Conservation (phyloP, 2,797 vertebrate species). For the Arctocebus calabarensis region DNA sequence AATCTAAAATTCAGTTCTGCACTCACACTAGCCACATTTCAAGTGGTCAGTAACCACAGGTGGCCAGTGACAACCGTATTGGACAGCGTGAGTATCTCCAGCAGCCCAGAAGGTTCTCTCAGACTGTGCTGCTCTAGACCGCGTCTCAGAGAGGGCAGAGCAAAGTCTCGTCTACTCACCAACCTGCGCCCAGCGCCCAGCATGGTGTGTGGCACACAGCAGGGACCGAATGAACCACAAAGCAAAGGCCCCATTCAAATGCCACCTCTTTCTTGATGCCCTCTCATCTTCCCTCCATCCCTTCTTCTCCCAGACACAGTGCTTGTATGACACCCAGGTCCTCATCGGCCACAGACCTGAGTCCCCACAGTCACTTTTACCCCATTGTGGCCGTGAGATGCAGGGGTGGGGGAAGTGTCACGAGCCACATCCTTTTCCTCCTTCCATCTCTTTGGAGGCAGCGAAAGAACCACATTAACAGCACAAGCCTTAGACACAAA, state of each 20-base stretch:
- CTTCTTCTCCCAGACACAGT: neutral
- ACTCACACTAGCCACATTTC: neutral
- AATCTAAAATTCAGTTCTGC: neutral
- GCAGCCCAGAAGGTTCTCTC: constrained; percentile 9
- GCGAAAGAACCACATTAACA: neutral
- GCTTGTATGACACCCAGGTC: neutral
- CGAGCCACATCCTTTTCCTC: rapidly evolving
- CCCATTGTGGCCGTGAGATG: neutral
- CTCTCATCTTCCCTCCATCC: neutral
- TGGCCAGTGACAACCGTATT: neutral
- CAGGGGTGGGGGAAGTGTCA: neutral
- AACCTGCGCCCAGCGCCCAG: neutral
- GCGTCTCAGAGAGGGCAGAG: neutral
- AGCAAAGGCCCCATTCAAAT: neutral
- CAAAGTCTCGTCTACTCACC: neutral
- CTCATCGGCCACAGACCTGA: neutral
- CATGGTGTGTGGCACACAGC: neutral
- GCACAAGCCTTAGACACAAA: neutral
- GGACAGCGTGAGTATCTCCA: neutral
- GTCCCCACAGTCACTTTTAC: neutral
- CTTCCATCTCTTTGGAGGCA: neutral
- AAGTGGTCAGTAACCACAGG: neutral
- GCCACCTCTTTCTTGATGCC: neutral
- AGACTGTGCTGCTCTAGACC: neutral
- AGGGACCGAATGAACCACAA: neutral